Evolutionary conservation across 2,797 vertebrate species (phyloP).

Genomic region (Scolopax rusticola): DNA sequence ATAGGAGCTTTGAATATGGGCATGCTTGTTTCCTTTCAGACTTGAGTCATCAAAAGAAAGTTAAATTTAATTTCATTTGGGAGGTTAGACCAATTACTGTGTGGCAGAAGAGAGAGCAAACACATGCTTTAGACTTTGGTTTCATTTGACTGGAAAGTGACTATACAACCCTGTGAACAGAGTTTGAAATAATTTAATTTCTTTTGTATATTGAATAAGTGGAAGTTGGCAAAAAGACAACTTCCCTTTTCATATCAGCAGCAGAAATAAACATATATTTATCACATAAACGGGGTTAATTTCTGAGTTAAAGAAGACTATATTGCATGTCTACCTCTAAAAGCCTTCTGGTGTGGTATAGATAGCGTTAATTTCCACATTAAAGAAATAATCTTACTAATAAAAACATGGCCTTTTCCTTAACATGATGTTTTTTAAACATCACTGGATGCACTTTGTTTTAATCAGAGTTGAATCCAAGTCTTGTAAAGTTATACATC

Average conservation of each 20-base stretch:
- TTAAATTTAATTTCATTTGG: slow-evolving; percentile 44
- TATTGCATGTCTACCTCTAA: background rate
- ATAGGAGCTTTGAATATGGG: slow-evolving; percentile 12
- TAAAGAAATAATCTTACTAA: background rate
- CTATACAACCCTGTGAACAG: background rate
- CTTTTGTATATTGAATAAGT: background rate
- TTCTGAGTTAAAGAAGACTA: background rate
- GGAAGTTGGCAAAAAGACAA: background rate
- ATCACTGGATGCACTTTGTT: background rate
- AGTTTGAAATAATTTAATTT: background rate
- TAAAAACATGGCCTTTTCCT: background rate
- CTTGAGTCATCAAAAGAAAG: slow-evolving; percentile 40
- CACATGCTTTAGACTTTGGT: background rate
- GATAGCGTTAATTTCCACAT: background rate
- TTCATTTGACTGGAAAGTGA: slow-evolving; percentile 8
- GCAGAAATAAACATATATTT: slow-evolving; percentile 22
- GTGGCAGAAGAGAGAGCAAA: background rate
- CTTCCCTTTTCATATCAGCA: background rate
- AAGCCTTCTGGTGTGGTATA: background rate
- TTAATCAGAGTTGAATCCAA: background rate
- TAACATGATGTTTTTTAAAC: background rate
- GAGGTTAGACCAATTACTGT: slow-evolving; percentile 17
- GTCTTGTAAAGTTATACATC: background rate
- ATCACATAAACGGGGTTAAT: background rate
- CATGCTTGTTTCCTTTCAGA: slow-evolving; percentile 28